Evolutionary conservation across 2,113 vertebrate species (phyloP).

Genomic region (Callorhinus ursinus): DNA sequence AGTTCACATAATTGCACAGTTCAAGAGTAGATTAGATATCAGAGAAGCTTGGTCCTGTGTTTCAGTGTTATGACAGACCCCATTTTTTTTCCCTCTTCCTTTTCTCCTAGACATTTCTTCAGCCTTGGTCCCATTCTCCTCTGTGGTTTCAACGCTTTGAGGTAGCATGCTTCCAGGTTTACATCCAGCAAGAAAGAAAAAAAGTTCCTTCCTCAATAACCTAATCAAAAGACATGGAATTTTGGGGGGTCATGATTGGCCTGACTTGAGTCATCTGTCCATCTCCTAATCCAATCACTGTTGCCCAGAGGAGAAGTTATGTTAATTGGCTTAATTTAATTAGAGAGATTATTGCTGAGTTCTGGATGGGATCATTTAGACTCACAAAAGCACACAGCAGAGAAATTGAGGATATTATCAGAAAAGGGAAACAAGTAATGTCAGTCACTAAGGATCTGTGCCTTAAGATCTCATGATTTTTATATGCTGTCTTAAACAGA

Average conservation of each 20-base stretch:
- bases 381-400: neutral
- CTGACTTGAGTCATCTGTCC: neutral
- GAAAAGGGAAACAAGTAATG: neutral
- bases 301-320: neutral
- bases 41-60: neutral
- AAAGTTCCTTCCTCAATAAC: neutral
- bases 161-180: neutral
- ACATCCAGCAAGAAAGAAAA: neutral
- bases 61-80: neutral
- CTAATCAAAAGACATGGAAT: neutral
- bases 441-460: neutral
- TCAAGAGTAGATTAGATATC: neutral
- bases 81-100: neutral
- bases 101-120: neutral
- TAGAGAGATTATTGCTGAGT: neutral
- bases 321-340: conserved; percentile 17
- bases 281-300: neutral
- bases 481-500: neutral
- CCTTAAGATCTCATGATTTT: neutral
- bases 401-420: neutral
- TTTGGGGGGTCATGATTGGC: neutral
- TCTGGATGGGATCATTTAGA: neutral
- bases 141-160: neutral
- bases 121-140: neutral
- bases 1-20: neutral